Evolutionary conservation across 30 jellyfish, hydroid and myxozoan genomes (phyloP).

Genomic region (Aurelia aurita complex sp. Pacific): DNA sequence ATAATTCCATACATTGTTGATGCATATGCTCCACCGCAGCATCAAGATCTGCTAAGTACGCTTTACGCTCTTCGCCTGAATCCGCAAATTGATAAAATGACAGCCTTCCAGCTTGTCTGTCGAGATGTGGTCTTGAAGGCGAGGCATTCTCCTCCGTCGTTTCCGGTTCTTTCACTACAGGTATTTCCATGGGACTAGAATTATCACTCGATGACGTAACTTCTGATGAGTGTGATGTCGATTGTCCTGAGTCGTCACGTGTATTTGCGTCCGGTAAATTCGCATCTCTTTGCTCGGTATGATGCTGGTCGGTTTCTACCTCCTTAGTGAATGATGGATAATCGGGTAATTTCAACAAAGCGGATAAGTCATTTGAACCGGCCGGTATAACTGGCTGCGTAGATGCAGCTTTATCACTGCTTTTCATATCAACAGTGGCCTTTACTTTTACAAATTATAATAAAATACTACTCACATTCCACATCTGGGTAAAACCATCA

Average conservation of each 20-base stretch:
- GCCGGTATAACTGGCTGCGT: not conserved
- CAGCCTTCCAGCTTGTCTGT: conserved; percentile 83
- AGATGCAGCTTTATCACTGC: not conserved
- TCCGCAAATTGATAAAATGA: conserved; percentile 75
- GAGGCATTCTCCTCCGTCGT: conserved; percentile 14
- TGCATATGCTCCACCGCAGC: conserved; percentile 76
- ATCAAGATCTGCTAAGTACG: conserved; percentile 82
- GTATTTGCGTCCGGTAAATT: not conserved
- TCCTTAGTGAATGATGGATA: conserved; percentile 7
- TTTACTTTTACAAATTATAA: not conserved
- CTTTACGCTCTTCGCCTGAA: conserved; percentile 66
- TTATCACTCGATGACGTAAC: not conserved
- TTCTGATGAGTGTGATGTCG: not conserved
- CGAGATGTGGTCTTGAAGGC: conserved; percentile 71
- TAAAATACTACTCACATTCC: conserved; percentile 85
- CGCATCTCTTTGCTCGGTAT: not conserved
- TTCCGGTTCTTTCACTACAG: not conserved
- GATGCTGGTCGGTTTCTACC: not conserved
- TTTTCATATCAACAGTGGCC: too few relatives aligned
- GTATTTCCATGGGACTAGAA: not conserved
- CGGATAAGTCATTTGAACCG: not conserved
- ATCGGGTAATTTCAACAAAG: conserved; percentile 1
- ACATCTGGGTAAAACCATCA: conserved; percentile 89
- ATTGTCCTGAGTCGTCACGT: not conserved
- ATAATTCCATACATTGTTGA: conserved; percentile 80